A percentile compares a stretch with the other conserved stretches of the same genome.
These are phyloP conservation scores for Griposia aprilina DNA, from an alignment of 2,888 invertebrate genomes.

Conservation along the genomic window DNA sequence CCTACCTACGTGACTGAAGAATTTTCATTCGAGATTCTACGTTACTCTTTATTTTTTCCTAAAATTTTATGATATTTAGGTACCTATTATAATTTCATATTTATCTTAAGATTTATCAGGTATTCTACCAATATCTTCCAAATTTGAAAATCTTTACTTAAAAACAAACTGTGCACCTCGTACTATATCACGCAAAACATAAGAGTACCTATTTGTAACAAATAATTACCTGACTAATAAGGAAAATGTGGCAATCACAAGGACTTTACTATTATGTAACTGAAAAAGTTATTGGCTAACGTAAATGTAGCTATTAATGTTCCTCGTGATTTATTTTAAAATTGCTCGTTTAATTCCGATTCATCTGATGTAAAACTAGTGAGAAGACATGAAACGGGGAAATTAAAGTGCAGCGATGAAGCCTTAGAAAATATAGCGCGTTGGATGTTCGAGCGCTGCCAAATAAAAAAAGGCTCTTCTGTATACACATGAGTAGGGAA, in stretches of 20 bases:
- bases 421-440: slow-evolving; percentile 5
- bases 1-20: too few relatives aligned
- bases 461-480: too few relatives aligned
- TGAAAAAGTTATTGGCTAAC: slow-evolving; percentile 13
- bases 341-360: neutral
- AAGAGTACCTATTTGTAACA: neutral
- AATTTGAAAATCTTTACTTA: neutral
- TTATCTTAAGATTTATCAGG: too few relatives aligned
- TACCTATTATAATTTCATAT: too few relatives aligned
- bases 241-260: slow-evolving; percentile 40
- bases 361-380: neutral
- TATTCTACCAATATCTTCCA: too few relatives aligned
- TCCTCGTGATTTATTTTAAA: slow-evolving; percentile 2
- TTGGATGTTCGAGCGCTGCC: neutral
- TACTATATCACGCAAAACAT: neutral
- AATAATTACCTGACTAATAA: slow-evolving; percentile 2
- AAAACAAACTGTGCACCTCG: neutral
- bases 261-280: slow-evolving; percentile 28
- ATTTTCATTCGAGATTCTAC: too few relatives aligned
- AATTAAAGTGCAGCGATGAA: slow-evolving; percentile 16
- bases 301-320: neutral
- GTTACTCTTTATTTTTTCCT: too few relatives aligned
- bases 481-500: too few relatives aligned
- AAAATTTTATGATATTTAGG: too few relatives aligned
- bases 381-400: neutral